Percentiles rank a stretch among this genome's conserved stretches.
Conservation (phyloP, 2,888 invertebrate genomes). For the Polyommatus icarus region DNA sequence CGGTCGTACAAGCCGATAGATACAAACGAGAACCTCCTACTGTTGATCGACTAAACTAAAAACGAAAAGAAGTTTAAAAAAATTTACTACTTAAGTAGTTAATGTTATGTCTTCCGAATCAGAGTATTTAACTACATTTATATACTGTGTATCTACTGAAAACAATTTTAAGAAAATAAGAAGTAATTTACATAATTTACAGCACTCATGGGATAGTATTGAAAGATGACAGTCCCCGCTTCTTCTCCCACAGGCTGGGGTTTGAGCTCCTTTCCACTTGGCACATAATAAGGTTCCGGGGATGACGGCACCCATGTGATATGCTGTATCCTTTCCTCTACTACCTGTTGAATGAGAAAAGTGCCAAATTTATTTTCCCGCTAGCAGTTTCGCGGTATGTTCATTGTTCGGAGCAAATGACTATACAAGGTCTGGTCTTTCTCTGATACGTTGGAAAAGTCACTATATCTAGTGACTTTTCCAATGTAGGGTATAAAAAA, state of each 20-base stretch:
- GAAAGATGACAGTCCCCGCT: constrained; percentile 89
- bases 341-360: constrained; percentile 79
- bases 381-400: neutral
- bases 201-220: constrained; percentile 91
- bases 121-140: neutral
- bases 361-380: neutral
- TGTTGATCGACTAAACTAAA: constrained; percentile 91
- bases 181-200: constrained; percentile 89
- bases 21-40: constrained; percentile 87
- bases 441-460: no score
- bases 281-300: constrained; percentile 90
- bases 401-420: no score
- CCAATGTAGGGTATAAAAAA: no score
- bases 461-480: no score
- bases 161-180: neutral
- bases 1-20: constrained; percentile 82
- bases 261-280: constrained; percentile 88
- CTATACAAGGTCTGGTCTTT: no score
- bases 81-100: no score
- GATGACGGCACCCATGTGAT: constrained; percentile 85
- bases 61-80: constrained; percentile 31
- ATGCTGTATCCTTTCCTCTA: constrained; percentile 90
- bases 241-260: constrained; percentile 94
- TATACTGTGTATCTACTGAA: neutral
- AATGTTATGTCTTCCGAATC: neutral